A percentile compares a stretch with the other conserved stretches of the same genome.
Evolutionary conservation across 2,797 vertebrate species (phyloP).

Genomic region (Pogonophryne albipinna): DNA sequence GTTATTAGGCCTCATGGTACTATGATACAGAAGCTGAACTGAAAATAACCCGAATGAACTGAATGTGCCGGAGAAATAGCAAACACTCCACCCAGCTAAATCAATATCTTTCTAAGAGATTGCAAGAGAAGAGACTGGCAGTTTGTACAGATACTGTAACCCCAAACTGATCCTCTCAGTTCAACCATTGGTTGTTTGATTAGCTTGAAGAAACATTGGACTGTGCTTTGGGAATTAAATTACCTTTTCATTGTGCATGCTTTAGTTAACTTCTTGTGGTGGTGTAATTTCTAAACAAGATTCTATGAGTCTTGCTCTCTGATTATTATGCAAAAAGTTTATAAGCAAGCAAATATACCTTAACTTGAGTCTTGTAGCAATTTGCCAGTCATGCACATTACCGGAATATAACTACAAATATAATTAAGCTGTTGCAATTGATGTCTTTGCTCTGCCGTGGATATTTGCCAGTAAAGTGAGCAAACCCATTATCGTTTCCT

Average conservation of each 20-base stretch:
- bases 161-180: conserved; percentile 14
- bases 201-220: conserved; percentile 32
- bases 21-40: conserved; percentile 23
- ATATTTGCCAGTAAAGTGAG: neutral
- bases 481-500: neutral
- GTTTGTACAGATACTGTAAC: conserved; percentile 14
- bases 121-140: conserved; percentile 20
- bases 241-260: neutral
- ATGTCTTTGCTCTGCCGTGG: neutral
- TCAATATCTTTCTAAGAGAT: conserved; percentile 59
- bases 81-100: conserved; percentile 49
- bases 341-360: conserved; percentile 4
- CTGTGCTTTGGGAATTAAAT: neutral
- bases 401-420: conserved; percentile 6
- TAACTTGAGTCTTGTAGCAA: neutral
- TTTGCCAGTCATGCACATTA: conserved; percentile 24
- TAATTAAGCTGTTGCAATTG: conserved; percentile 8
- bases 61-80: conserved; percentile 55
- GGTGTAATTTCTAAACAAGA: neutral
- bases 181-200: conserved; percentile 30
- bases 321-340: conserved; percentile 15
- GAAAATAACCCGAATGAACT: conserved; percentile 46
- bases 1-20: conserved; percentile 8
- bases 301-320: neutral
- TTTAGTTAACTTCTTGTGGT: neutral